These are phyloP conservation scores for Synchiropus splendidus DNA, from an alignment of 2,113 vertebrate species.

Conservation along the genomic window DNA sequence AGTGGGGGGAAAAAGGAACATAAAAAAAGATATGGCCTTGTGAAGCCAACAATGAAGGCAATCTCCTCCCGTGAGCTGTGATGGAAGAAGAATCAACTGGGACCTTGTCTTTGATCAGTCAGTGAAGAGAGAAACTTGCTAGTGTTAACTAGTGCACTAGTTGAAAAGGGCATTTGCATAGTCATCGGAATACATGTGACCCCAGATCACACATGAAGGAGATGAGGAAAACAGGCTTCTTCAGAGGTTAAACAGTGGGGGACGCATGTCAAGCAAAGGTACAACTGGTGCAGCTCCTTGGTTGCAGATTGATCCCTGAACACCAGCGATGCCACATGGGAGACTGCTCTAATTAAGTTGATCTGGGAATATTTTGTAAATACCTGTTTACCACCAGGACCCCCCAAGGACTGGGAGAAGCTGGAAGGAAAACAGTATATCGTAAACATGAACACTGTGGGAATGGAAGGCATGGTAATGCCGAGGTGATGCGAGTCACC, in stretches of 20 bases:
- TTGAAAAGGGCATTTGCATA: too few relatives aligned
- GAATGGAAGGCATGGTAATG: constrained; percentile 38
- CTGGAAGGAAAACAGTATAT: constrained; percentile 46
- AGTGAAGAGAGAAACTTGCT: too few relatives aligned
- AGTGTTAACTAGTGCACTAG: too few relatives aligned
- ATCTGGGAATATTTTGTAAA: constrained; percentile 73
- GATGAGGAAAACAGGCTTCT: constrained; percentile 17
- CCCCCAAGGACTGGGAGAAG: constrained; percentile 19
- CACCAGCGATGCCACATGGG: constrained; percentile 36
- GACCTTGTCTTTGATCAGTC: too few relatives aligned
- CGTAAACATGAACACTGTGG: constrained; percentile 57
- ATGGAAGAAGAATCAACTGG: too few relatives aligned
- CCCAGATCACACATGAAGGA: too few relatives aligned
- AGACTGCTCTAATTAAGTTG: constrained; percentile 61
- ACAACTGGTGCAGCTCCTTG: constrained; percentile 44
- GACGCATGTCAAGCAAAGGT: constrained; percentile 2
- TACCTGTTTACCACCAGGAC: constrained; percentile 62
- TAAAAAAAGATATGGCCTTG: too few relatives aligned
- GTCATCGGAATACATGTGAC: too few relatives aligned
- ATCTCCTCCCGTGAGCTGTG: too few relatives aligned
- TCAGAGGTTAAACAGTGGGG: background rate
- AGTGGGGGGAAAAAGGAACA: too few relatives aligned
- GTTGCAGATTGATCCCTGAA: constrained; percentile 35
- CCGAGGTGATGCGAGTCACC: constrained; percentile 24
- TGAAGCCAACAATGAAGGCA: too few relatives aligned